Evolutionary conservation across 2,797 vertebrate genomes (phyloP), one percentile per base, ranked within the genome.

Genomic region (Hipposideros larvatus): DNA sequence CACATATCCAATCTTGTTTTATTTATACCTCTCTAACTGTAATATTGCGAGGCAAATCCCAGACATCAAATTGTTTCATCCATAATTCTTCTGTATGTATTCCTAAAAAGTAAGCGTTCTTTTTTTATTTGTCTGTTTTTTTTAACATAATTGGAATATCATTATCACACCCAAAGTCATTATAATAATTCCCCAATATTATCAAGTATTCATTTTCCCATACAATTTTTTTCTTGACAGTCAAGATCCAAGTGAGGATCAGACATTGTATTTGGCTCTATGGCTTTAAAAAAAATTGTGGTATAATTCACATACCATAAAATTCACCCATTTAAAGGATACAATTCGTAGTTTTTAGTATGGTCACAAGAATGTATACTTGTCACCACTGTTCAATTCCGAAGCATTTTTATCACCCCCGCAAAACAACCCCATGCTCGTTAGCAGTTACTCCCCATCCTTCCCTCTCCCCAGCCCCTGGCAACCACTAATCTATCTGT

Each of bases 21-120:
- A 55, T 78, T 87, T 82, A 57, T 77, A 77, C 26, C 55, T 93
- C 3, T 68, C 37, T 21, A 79, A 57, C 53, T 92, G 2, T 85
- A 89, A 61, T 91, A 71, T 53, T 89, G 63, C 80, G 66, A 89
- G 61, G 63, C 31, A 94, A 46, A 80, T 85, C 22, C 15, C 8
- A 86, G 61, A 68, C 48, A 70, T 95, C 18, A 70, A 16, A 66
- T 95, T 63, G 22, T 73, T 94, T 93, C 8, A 57, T 78, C 73
- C 28, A 28, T 88, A 90, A 28, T 92, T 95, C 24, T 92, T 95
- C 24, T 78, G 7, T 87, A 83, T 68, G 7, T 83, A 16, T 91
- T 89, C 37, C 24, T 92, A 75, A 65, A 84, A 94, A 73, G 46
- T 73, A 90, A n/a, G 46, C 3, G 15, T 41, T 89, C 18, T 78